Conservation (phyloP, 2,888 invertebrate genomes). For the Acronicta aceris region DNA sequence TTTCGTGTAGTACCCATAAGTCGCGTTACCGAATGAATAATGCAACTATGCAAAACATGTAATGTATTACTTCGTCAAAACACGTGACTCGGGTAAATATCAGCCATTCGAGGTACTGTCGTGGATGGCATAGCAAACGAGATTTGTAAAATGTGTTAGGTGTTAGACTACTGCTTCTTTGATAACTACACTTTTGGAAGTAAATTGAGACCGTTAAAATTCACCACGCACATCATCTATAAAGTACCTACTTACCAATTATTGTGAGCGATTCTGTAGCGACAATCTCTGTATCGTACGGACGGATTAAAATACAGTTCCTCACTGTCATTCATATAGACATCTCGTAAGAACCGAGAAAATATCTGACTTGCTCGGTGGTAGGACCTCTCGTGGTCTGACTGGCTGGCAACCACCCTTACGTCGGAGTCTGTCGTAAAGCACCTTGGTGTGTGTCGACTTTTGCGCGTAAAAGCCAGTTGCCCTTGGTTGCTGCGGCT, state of each 20-base stretch:
- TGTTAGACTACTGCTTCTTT: slow-evolving; percentile 21
- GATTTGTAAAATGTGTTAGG: slow-evolving; percentile 42
- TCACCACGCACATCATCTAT: background rate
- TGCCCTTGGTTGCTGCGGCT: too few species aligned
- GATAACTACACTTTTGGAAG: slow-evolving; percentile 3
- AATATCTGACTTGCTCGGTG: too few species aligned
- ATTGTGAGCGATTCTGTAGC: background rate
- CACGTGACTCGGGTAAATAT: slow-evolving; percentile 79
- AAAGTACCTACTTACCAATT: background rate
- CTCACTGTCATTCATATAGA: too few species aligned
- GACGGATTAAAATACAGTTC: too few species aligned
- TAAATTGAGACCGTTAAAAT: background rate
- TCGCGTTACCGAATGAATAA: slow-evolving; percentile 74
- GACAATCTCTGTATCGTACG: too few species aligned
- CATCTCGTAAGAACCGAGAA: too few species aligned
- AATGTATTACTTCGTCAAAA: slow-evolving; percentile 77
- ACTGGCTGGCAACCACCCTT: too few species aligned
- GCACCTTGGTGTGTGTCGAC: too few species aligned
- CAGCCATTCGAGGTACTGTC: slow-evolving; percentile 70
- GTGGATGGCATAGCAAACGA: slow-evolving; percentile 73
- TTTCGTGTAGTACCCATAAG: slow-evolving; percentile 65
- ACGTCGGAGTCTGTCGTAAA: too few species aligned
- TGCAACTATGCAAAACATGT: slow-evolving; percentile 79
- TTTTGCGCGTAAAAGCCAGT: too few species aligned
- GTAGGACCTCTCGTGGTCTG: too few species aligned